Base-by-base conservation (phyloP, 2,888 invertebrate species). In the Ectemnius continuus region DNA sequence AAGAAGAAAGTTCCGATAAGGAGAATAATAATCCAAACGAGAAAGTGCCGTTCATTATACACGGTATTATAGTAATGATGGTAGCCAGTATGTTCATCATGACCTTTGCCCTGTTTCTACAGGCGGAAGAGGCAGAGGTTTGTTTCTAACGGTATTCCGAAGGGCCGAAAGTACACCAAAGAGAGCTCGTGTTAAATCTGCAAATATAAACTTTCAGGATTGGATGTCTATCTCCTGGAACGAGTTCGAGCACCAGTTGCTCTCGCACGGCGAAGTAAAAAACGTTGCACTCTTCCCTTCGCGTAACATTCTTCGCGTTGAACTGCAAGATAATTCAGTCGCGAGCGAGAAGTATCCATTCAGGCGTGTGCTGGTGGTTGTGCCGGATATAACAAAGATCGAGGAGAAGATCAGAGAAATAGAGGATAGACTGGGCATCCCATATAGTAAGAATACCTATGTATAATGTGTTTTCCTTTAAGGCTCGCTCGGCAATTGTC, bases 181-280 rank as follows among this genome's bases (percentile, higher is more conserved):
- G n/a, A 4, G 2, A 47, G 23, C 23, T 23, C 3, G 3, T 23
- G 23, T 23, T 2, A 23, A 23, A 3, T 23, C 58, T 16, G 0
- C 5, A 16, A 0, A 2, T 56, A 6, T 70, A 28, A 52, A 56
- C 52, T 18, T 56, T 13, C 61, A 14, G 18, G 2, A 66, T 67
- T 2, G 36, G 0, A 14, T 4, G 5, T 2, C 3, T 2, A 95
- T 98, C 1, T 97, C 97, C 0, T 99, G 99, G 99, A 97, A 98
- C 91, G 98, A 99, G 91, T 99, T 99, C 92, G 94, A 98, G 0
- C 95, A 98, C 91, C 96, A 97, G 76, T 97, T 99, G 96, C 91
- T 99, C 67, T 95, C 96, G 0, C 97, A 96, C 88, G 99, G 99
- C 14, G 98, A 99, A 92, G 98, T 98, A 0, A 95, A 97, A 85